These are phyloP conservation scores for Sylvicola fuscatus DNA, from an alignment of 2,888 invertebrate species.

Conservation along the genomic window DNA sequence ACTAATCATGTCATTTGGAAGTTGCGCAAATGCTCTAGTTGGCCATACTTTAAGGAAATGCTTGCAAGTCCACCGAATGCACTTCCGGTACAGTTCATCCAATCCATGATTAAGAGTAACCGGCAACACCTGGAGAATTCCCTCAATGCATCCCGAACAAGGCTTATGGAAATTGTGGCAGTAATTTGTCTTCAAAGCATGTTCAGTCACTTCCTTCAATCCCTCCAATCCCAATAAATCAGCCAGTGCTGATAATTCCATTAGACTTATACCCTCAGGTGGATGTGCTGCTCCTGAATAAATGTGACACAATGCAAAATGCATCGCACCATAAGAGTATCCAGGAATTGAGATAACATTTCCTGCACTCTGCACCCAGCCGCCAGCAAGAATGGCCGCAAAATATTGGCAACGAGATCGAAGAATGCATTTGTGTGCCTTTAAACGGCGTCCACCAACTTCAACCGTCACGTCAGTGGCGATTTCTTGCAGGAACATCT, in stretches of 20 bases:
- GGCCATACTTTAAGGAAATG: conserved; percentile 83
- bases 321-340: conserved; percentile 62
- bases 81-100: conserved; percentile 70
- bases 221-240: conserved; percentile 83
- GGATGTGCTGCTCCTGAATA: conserved; percentile 84
- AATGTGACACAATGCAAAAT: conserved; percentile 82
- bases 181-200: conserved; percentile 68
- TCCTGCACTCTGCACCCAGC: conserved; percentile 59
- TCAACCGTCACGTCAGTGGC: conserved; percentile 75
- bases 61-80: conserved; percentile 69
- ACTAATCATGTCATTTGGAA: conserved; percentile 63
- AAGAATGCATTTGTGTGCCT: conserved; percentile 81
- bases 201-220: conserved; percentile 76
- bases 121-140: conserved; percentile 72
- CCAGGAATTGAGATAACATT: conserved; percentile 72
- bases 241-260: conserved; percentile 70
- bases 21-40: conserved; percentile 66
- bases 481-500: conserved; percentile 82
- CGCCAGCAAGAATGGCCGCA: conserved; percentile 73
- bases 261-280: conserved; percentile 66
- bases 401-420: conserved; percentile 85
- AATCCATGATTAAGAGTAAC: conserved; percentile 68
- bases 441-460: conserved; percentile 60
- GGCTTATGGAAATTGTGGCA: conserved; percentile 93
- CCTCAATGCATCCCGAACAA: conserved; percentile 69